Conservation (phyloP, 2,113 vertebrate genomes). For the Columbina picui region DNA sequence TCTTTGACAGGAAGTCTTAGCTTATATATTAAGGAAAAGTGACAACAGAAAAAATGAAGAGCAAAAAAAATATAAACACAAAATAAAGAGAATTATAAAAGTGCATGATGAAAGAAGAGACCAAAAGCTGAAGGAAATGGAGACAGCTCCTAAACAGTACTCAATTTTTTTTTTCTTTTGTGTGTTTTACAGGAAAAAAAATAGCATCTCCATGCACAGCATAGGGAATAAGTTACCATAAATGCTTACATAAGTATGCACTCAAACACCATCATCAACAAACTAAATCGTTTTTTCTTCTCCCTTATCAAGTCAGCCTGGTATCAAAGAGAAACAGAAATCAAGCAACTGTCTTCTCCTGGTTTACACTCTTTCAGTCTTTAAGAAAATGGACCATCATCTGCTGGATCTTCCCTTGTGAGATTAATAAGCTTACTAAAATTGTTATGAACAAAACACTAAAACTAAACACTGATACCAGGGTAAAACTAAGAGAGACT, state of each 20-base stretch:
- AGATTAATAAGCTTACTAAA: background rate
- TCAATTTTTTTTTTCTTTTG: background rate
- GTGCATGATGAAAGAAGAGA: background rate
- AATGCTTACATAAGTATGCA: fast-evolving
- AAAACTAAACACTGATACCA: background rate
- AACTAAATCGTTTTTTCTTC: background rate
- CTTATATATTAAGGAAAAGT: background rate
- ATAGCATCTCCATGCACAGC: background rate
- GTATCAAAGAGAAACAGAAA: background rate
- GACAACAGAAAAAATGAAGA: background rate
- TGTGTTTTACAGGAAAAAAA: background rate
- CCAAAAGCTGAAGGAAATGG: background rate
- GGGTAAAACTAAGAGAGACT: background rate
- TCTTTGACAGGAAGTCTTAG: background rate
- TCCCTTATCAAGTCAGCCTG: background rate
- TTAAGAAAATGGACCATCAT: background rate
- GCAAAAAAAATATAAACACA: background rate
- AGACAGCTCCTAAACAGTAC: background rate
- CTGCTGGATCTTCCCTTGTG: background rate
- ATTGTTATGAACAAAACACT: background rate
- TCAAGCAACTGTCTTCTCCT: background rate
- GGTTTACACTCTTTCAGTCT: background rate
- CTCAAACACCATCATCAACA: background rate
- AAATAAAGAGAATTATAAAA: background rate
- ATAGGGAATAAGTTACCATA: background rate